Evolutionary conservation across 1,140 invertebrate species (phyloP).

Genomic region (Vanessa atalanta): DNA sequence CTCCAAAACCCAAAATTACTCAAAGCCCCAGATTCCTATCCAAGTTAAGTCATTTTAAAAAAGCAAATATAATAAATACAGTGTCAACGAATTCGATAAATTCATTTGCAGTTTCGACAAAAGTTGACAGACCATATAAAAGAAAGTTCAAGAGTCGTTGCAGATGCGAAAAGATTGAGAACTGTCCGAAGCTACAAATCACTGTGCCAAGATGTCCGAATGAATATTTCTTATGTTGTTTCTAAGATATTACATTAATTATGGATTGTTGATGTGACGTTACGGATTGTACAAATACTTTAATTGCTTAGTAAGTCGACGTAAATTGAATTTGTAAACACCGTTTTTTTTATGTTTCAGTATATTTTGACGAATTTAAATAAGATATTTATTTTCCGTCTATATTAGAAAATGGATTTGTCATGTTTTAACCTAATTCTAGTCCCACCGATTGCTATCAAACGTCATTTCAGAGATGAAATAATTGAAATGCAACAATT

Average conservation of each 20-base stretch:
- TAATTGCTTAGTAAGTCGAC: too few species aligned
- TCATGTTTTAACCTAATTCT: constrained; percentile 4
- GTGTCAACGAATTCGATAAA: constrained; percentile 21
- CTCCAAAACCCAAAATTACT: constrained; percentile 27
- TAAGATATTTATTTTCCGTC: too few species aligned
- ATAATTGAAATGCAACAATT: too few species aligned
- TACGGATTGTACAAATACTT: too few species aligned
- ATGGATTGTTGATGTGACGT: too few species aligned
- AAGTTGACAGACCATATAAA: constrained; percentile 50
- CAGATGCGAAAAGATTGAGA: constrained; percentile 76
- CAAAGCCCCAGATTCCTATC: constrained; percentile 48
- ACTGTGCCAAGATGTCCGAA: constrained; percentile 75
- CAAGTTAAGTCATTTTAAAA: constrained; percentile 61
- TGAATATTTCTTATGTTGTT: constrained; percentile 77
- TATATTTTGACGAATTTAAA: too few species aligned
- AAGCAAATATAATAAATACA: constrained; percentile 34
- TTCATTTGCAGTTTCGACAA: constrained; percentile 38
- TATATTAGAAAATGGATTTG: too few species aligned
- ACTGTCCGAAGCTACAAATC: constrained; percentile 76
- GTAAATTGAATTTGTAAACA: too few species aligned
- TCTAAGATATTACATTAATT: constrained; percentile 41
- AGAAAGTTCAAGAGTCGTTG: constrained; percentile 68
- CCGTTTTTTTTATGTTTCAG: too few species aligned
- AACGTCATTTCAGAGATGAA: background rate
- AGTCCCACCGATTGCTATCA: background rate